Percentiles rank a stretch among this genome's conserved stretches.
These are phyloP conservation scores for Aphidoletes aphidimyza DNA, from an alignment of 2,888 invertebrate species.

Conservation along the genomic window DNA sequence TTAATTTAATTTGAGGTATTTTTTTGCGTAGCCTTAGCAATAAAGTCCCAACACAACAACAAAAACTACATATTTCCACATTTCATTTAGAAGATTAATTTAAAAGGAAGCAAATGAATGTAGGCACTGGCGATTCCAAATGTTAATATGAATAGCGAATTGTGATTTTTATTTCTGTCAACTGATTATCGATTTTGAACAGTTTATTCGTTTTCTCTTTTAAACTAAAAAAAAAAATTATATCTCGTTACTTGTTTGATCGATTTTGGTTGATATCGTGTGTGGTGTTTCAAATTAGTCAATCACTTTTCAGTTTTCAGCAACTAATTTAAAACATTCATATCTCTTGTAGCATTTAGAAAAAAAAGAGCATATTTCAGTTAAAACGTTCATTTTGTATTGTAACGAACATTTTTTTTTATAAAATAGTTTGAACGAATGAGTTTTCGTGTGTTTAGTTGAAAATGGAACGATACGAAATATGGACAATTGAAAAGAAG, in stretches of 20 bases:
- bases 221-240: too few species aligned
- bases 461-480: background rate
- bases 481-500: slow-evolving; percentile 11
- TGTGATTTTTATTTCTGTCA: background rate
- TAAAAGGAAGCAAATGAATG: background rate
- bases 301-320: slow-evolving; percentile 36
- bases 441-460: too few species aligned
- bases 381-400: background rate
- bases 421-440: background rate
- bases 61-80: background rate
- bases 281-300: slow-evolving; percentile 12
- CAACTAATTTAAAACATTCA: slow-evolving; percentile 41
- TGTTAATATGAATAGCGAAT: slow-evolving; percentile 27
- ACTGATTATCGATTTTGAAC: background rate
- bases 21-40: background rate
- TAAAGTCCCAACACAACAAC: background rate
- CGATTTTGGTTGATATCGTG: background rate
- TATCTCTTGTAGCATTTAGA: slow-evolving; percentile 20
- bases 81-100: slow-evolving; percentile 3
- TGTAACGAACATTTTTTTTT: background rate
- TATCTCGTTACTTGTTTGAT: slow-evolving; percentile 25
- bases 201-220: background rate
- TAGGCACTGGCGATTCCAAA: background rate
- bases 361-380: background rate
- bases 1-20: background rate